Conservation (phyloP, 1,140 invertebrate species). For the Anastatus disparis region DNA sequence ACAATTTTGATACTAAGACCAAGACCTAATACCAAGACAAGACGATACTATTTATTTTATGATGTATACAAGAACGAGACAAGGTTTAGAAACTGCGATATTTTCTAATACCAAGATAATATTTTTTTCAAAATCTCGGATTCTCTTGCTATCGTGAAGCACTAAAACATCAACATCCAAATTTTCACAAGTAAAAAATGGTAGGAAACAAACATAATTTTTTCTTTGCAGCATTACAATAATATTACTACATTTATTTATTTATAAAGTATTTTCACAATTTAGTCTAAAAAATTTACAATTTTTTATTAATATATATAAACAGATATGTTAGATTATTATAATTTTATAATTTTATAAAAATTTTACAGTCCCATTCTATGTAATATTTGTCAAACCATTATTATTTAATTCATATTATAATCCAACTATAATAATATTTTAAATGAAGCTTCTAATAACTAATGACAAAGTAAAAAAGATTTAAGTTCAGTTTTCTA, state of each 20-base stretch:
- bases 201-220: not conserved
- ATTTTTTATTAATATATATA: conserved; percentile 11
- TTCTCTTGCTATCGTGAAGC: too few species aligned
- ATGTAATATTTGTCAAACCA: too few species aligned
- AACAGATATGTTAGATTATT: not conserved
- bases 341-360: not conserved
- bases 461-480: not conserved
- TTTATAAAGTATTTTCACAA: conserved; percentile 15
- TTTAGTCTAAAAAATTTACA: conserved; percentile 16
- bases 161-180: too few species aligned
- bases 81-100: too few species aligned
- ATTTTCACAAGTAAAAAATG: not conserved
- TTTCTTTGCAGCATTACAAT: conserved; percentile 1
- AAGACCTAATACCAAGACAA: too few species aligned
- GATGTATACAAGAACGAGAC: too few species aligned
- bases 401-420: too few species aligned
- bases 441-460: not conserved
- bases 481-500: not conserved
- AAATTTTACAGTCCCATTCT: conserved; percentile 5
- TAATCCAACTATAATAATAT: too few species aligned
- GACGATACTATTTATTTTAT: too few species aligned
- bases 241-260: conserved; percentile 22
- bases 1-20: too few species aligned
- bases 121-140: too few species aligned
- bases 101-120: too few species aligned